These are phyloP conservation scores for Arctocebus calabarensis DNA, from an alignment of 2,797 vertebrate genomes.

Conservation along the genomic window DNA sequence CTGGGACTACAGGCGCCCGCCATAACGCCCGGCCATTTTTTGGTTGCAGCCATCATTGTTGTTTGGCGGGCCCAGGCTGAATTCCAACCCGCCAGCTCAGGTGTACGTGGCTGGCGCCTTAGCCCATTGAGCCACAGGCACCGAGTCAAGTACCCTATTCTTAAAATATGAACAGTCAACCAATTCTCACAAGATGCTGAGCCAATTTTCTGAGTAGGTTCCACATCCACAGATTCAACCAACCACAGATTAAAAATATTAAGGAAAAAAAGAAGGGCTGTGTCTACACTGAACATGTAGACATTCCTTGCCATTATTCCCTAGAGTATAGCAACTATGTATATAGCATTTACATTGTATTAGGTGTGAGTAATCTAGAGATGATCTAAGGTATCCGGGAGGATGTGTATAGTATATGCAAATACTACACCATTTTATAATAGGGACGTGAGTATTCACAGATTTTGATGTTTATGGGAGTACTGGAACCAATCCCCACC, in stretches of 20 bases:
- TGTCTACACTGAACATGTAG: background rate
- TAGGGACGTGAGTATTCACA: background rate
- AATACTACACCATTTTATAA: background rate
- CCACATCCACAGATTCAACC: background rate
- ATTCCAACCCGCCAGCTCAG: too few species aligned
- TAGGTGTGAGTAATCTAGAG: background rate
- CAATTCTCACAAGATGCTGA: slow-evolving; percentile 13
- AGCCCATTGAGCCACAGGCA: too few species aligned
- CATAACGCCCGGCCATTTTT: too few species aligned
- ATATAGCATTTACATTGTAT: background rate
- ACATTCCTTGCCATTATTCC: background rate
- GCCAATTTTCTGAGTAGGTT: background rate
- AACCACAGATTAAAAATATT: background rate
- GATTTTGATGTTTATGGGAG: background rate
- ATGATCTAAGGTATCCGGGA: background rate
- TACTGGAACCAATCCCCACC: background rate
- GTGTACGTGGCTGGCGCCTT: too few species aligned
- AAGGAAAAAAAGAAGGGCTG: background rate
- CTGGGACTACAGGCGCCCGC: too few species aligned
- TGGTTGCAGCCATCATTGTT: too few species aligned
- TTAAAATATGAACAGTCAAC: background rate
- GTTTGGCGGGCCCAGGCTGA: too few species aligned
- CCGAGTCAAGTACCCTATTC: background rate
- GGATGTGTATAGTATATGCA: background rate
- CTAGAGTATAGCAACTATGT: background rate